These are phyloP conservation scores for Hyposoter didymator DNA, from an alignment of 2,888 invertebrate species.

Conservation along the genomic window DNA sequence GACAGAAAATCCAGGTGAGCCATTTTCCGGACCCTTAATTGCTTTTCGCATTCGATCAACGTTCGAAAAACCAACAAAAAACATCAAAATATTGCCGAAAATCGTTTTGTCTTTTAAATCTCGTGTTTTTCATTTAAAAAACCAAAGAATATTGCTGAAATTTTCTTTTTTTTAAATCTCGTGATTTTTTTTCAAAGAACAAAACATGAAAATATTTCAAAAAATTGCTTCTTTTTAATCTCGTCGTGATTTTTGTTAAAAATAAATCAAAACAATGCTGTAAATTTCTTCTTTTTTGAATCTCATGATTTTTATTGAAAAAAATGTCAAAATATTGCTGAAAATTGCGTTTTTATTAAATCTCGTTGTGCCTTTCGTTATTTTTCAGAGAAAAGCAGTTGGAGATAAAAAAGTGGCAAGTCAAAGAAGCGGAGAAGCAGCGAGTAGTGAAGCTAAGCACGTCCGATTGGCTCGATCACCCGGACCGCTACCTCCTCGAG, in stretches of 20 bases:
- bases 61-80: background rate
- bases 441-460: slow-evolving; percentile 94
- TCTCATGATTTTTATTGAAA: too few species aligned
- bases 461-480: slow-evolving; percentile 97
- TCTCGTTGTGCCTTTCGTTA: background rate
- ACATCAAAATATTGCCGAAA: background rate
- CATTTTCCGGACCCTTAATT: background rate
- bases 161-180: too few species aligned
- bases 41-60: background rate
- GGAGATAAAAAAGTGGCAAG: slow-evolving; percentile 96
- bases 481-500: slow-evolving; percentile 95
- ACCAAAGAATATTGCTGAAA: too few species aligned
- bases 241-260: too few species aligned
- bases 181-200: too few species aligned
- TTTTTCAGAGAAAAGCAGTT: slow-evolving; percentile 90
- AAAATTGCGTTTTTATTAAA: background rate
- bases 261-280: too few species aligned
- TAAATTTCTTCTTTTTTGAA: too few species aligned
- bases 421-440: slow-evolving; percentile 94
- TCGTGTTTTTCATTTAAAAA: too few species aligned
- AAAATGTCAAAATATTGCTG: too few species aligned
- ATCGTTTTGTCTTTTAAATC: background rate
- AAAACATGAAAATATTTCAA: too few species aligned
- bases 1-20: slow-evolving; percentile 86
- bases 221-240: too few species aligned